Evolutionary conservation across 1,140 invertebrate genomes (phyloP).

Genomic region (Ditylenchus dipsaci): DNA sequence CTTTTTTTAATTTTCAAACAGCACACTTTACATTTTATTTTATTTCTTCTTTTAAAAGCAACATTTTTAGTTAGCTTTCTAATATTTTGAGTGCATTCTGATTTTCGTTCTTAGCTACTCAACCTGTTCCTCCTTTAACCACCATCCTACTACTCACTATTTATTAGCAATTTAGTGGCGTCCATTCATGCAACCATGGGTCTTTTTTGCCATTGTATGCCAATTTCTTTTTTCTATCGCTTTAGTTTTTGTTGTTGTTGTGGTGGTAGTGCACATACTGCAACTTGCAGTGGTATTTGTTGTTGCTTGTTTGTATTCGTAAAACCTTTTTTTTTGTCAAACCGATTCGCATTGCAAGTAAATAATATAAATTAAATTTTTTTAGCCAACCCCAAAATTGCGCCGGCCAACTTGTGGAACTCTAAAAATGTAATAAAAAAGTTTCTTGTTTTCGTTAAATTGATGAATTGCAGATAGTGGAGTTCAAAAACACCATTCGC

Average conservation of each 20-base stretch:
- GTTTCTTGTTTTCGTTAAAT: too few relatives aligned
- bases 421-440: conserved; percentile 65
- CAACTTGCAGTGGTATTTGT: neutral
- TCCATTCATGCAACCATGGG: conserved; percentile 57
- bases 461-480: conserved; percentile 64
- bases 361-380: conserved; percentile 4
- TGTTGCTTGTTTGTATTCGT: neutral
- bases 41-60: neutral
- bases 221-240: conserved; percentile 19
- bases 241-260: conserved; percentile 5
- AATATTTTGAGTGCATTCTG: neutral
- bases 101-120: too few relatives aligned
- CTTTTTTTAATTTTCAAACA: too few relatives aligned
- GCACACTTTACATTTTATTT: neutral
- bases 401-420: conserved; percentile 90
- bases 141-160: neutral
- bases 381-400: conserved; percentile 61
- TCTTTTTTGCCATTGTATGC: conserved; percentile 57
- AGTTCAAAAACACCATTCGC: conserved; percentile 68
- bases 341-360: too few relatives aligned
- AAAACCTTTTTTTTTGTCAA: neutral
- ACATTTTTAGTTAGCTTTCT: neutral
- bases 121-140: too few relatives aligned
- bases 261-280: neutral
- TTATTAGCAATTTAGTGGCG: conserved; percentile 44